Conservation (phyloP, 1,140 invertebrate species). For the Listronotus oregonensis region DNA sequence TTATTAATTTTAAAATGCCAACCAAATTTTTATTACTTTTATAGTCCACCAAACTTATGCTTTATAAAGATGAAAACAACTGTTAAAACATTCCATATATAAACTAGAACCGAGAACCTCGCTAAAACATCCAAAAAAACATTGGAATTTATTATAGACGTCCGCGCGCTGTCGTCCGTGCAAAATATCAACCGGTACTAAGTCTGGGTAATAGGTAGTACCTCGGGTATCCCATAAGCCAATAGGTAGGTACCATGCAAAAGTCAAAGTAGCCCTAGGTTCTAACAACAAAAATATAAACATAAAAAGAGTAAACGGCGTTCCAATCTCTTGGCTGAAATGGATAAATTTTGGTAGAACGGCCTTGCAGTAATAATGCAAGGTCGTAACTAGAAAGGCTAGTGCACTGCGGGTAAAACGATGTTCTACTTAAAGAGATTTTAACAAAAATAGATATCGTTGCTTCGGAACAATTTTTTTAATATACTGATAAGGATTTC, state of each 20-base stretch:
- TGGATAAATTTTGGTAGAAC: slow-evolving; percentile 36
- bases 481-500: too few species aligned
- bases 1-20: background rate
- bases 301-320: slow-evolving; percentile 32
- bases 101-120: too few species aligned
- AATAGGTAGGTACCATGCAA: slow-evolving; percentile 17
- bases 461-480: too few species aligned
- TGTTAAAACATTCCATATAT: too few species aligned
- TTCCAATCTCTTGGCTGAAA: slow-evolving; percentile 9
- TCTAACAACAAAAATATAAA: slow-evolving; percentile 35
- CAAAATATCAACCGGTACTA: slow-evolving; percentile 31
- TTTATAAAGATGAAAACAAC: too few species aligned
- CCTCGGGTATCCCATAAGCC: slow-evolving; percentile 9
- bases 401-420: slow-evolving; percentile 26
- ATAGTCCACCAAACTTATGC: too few species aligned
- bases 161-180: slow-evolving; percentile 1
- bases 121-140: too few species aligned
- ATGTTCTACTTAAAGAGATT: background rate
- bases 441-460: too few species aligned
- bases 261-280: slow-evolving; percentile 25
- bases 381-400: slow-evolving; percentile 40
- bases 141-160: too few species aligned
- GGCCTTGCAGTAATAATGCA: slow-evolving; percentile 44
- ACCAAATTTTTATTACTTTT: too few species aligned
- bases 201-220: slow-evolving; percentile 21